A percentile compares a stretch with the other conserved stretches of the same genome.
phyloP scores from a whole-genome alignment of 53 echinoderm and acorn worm species.

The Apostichopus leukothele region DNA sequence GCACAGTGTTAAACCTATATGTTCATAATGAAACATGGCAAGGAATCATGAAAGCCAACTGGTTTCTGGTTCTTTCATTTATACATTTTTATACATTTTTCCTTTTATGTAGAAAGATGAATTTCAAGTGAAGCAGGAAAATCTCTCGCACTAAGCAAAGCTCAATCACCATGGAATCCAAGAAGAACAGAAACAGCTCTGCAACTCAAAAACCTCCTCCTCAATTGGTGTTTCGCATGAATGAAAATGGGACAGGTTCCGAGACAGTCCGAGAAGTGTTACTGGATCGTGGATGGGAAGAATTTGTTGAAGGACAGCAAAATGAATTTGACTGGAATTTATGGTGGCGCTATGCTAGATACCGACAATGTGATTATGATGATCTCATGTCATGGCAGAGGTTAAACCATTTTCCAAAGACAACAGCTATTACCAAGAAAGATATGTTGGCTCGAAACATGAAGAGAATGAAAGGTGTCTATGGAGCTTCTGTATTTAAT shows the following conservation, averaged over 20 bases:
- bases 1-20: no score
- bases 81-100: not conserved
- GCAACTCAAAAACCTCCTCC: conserved; percentile 17
- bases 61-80: no score
- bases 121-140: not conserved
- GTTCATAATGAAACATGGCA: not conserved
- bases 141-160: not conserved
- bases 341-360: conserved; percentile 70
- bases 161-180: conserved; percentile 17
- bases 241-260: conserved; percentile 62
- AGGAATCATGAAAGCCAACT: not conserved
- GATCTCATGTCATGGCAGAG: conserved; percentile 77
- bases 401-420: conserved; percentile 77
- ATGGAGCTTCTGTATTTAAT: conserved; percentile 69
- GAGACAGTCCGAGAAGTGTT: conserved; percentile 61
- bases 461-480: conserved; percentile 75
- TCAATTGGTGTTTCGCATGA: conserved; percentile 66
- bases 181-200: conserved; percentile 1
- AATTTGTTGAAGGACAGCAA: conserved; percentile 72
- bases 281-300: conserved; percentile 76
- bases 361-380: conserved; percentile 64
- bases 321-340: conserved; percentile 75
- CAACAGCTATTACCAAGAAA: conserved; percentile 74
- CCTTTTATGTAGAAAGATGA: not conserved
- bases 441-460: conserved; percentile 76